Evolutionary conservation across 2,888 invertebrate genomes (phyloP).

Genomic region (Brachyptera risi): DNA sequence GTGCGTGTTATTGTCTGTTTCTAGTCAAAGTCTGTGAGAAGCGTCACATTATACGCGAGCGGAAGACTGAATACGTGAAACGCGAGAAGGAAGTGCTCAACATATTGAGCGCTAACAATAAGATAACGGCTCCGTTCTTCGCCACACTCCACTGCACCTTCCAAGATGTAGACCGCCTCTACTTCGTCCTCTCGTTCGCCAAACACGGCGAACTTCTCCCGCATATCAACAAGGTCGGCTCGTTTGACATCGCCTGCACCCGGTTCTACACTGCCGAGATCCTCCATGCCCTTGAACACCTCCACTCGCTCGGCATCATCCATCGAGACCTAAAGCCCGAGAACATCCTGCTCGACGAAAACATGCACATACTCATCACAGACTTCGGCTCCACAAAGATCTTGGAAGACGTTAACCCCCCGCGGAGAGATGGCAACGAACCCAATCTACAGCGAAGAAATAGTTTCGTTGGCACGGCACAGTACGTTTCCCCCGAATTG

Average conservation of each 20-base stretch:
- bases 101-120: conserved; percentile 60
- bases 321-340: conserved; percentile 96
- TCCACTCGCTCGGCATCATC: conserved; percentile 83
- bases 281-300: conserved; percentile 83
- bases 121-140: conserved; percentile 73
- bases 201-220: conserved; percentile 91
- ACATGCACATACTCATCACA: conserved; percentile 93
- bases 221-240: conserved; percentile 85
- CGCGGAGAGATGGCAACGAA: conserved; percentile 33
- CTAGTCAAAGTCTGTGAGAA: conserved; percentile 98
- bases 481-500: conserved; percentile 97
- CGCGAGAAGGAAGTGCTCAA: conserved; percentile 93
- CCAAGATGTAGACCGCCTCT: conserved; percentile 87
- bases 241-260: conserved; percentile 84
- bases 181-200: conserved; percentile 94
- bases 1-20: too few species aligned
- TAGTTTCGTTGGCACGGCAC: conserved; percentile 97
- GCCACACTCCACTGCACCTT: conserved; percentile 94
- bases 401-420: conserved; percentile 43
- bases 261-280: conserved; percentile 95
- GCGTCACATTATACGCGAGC: conserved; percentile 85
- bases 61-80: conserved; percentile 88
- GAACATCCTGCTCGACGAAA: conserved; percentile 91
- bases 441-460: conserved; percentile 47
- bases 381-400: conserved; percentile 97